Conservation (phyloP, 1,140 invertebrate genomes). For the Drosophila tsacasi region DNA sequence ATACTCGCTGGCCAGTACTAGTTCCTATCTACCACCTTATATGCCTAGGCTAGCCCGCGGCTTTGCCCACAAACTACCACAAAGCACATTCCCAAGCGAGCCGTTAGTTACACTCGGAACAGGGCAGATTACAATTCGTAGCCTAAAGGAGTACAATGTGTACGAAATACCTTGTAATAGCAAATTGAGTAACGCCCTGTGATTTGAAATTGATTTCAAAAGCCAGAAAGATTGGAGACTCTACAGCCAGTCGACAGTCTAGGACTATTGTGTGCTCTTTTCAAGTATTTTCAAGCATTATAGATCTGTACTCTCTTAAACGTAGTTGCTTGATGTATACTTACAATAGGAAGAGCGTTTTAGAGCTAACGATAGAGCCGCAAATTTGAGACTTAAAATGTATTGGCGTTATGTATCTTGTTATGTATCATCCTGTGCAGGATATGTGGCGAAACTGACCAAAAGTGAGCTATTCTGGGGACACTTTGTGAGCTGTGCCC, state of each 20-base stretch:
- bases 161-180: background rate
- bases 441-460: background rate
- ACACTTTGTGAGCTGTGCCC: background rate
- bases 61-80: background rate
- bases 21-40: conserved; percentile 5
- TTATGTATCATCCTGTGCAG: background rate
- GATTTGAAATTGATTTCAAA: background rate
- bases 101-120: background rate
- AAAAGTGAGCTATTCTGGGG: background rate
- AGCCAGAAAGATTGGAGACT: background rate
- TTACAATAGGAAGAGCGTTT: too few species aligned
- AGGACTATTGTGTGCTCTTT: background rate
- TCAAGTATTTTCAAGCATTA: background rate
- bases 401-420: too few species aligned
- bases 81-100: conserved; percentile 10
- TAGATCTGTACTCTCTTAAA: background rate
- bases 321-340: too few species aligned
- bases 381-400: background rate
- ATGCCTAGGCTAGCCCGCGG: conserved; percentile 18
- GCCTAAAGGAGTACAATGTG: background rate
- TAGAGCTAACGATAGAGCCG: background rate
- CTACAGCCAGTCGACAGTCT: background rate
- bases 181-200: background rate
- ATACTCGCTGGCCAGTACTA: conserved; percentile 32
- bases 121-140: background rate